Percentiles rank a stretch among this genome's conserved stretches.
phyloP scores from a whole-genome alignment of 2,113 vertebrate genomes.

The Stigmatopora argus region DNA sequence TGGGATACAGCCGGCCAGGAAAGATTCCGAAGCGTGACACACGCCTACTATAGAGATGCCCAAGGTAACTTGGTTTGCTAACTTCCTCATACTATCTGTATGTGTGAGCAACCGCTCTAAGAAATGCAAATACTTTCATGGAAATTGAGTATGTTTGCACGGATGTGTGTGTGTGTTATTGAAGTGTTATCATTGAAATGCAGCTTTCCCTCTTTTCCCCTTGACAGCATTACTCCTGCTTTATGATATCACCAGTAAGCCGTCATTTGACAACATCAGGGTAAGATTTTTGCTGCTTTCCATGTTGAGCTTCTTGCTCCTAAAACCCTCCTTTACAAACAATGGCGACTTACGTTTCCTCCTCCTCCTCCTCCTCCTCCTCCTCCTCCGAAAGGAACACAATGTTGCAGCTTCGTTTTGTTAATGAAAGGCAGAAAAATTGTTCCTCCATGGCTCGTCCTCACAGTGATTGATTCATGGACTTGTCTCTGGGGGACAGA shows the following conservation, averaged over 20 bases:
- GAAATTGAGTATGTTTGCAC: constrained; percentile 9
- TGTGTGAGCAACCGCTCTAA: constrained; percentile 1
- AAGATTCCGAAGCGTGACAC: constrained; percentile 94
- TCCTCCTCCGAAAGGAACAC: constrained; percentile 22
- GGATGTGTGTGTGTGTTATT: neutral
- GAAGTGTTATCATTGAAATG: neutral
- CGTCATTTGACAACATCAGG: constrained; percentile 94
- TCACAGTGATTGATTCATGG: constrained; percentile 35
- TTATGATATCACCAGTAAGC: constrained; percentile 92
- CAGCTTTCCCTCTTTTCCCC: constrained; percentile 22
- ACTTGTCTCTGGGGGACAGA: neutral
- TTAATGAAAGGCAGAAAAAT: constrained; percentile 54
- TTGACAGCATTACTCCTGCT: constrained; percentile 86
- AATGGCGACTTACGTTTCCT: constrained; percentile 8
- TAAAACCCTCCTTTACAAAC: constrained; percentile 33
- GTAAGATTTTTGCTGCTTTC: constrained; percentile 63
- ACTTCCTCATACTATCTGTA: constrained; percentile 23
- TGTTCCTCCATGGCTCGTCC: constrained; percentile 34
- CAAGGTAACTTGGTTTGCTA: constrained; percentile 77
- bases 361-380: constrained; percentile 4
- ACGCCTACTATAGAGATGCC: constrained; percentile 95
- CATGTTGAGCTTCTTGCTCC: constrained; percentile 21
- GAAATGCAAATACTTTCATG: constrained; percentile 12
- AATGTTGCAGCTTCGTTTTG: constrained; percentile 33
- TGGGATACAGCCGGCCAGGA: constrained; percentile 98